Percentiles rank a stretch among this genome's conserved stretches.
Evolutionary conservation across 92 coral and sea anemone species (phyloP).

Genomic region (Umimayanthus chanpuru): DNA sequence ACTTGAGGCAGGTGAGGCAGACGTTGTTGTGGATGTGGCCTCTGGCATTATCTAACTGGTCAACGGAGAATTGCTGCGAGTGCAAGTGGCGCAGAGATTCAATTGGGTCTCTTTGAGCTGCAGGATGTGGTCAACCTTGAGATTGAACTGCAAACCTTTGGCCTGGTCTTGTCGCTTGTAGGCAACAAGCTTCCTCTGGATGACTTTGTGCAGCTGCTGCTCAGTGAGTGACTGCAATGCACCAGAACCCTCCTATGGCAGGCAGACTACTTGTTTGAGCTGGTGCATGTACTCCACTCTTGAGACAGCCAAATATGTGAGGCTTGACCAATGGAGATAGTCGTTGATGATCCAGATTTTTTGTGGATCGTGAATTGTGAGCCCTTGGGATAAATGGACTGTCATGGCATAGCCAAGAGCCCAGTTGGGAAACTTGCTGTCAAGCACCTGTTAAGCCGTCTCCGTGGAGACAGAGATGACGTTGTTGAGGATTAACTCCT

Average conservation of each 20-base stretch:
- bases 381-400: constrained; percentile 13
- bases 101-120: too few relatives aligned
- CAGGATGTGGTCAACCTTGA: background rate
- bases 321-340: background rate
- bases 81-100: background rate
- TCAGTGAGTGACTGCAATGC: background rate
- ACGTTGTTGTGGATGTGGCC: too few relatives aligned
- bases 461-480: background rate
- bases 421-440: too few relatives aligned
- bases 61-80: background rate
- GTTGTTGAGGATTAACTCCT: too few relatives aligned
- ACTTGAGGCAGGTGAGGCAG: too few relatives aligned
- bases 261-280: background rate
- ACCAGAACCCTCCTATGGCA: too few relatives aligned
- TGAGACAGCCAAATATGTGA: background rate
- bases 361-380: background rate
- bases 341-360: constrained; percentile 8
- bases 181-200: too few relatives aligned
- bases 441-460: background rate
- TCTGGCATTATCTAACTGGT: background rate
- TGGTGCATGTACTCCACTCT: constrained; percentile 15
- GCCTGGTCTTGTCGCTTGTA: background rate
- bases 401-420: too few relatives aligned
- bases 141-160: background rate
- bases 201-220: background rate